Percentiles rank a stretch among this genome's conserved stretches.
These are phyloP conservation scores for Mnemiopsis leidyi DNA, from an alignment of 37 sponge, comb jelly and placozoan genomes.

Conservation along the genomic window DNA sequence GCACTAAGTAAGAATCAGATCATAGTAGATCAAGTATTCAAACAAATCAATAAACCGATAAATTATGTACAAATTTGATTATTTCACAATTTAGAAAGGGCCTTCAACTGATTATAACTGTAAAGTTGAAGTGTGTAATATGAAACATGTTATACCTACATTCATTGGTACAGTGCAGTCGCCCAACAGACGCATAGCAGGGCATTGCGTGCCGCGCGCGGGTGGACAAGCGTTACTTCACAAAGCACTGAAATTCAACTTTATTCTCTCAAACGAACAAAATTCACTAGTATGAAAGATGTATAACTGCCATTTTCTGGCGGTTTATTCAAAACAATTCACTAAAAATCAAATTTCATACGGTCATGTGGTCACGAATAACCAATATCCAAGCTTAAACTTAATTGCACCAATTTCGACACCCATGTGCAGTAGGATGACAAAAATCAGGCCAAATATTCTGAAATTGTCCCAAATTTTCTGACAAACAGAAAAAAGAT, in stretches of 20 bases:
- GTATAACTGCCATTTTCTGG: constrained; percentile 17
- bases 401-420: neutral
- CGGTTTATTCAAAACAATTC: neutral
- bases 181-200: too few relatives aligned
- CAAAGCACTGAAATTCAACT: constrained; percentile 40
- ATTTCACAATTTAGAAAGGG: neutral
- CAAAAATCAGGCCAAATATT: too few relatives aligned
- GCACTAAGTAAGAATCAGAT: neutral
- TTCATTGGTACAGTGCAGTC: too few relatives aligned
- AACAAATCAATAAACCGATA: neutral
- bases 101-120: too few relatives aligned
- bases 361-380: neutral
- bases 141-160: too few relatives aligned
- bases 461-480: too few relatives aligned
- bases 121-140: too few relatives aligned
- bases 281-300: constrained; percentile 25
- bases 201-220: too few relatives aligned
- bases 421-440: neutral
- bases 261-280: neutral
- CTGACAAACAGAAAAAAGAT: too few relatives aligned
- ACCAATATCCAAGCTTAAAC: neutral
- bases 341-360: neutral
- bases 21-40: neutral
- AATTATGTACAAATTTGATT: neutral
- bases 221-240: neutral